Percentiles rank a stretch among this genome's conserved stretches.
phyloP scores from a whole-genome alignment of 2,113 vertebrate genomes.

The Malurus melanocephalus region DNA sequence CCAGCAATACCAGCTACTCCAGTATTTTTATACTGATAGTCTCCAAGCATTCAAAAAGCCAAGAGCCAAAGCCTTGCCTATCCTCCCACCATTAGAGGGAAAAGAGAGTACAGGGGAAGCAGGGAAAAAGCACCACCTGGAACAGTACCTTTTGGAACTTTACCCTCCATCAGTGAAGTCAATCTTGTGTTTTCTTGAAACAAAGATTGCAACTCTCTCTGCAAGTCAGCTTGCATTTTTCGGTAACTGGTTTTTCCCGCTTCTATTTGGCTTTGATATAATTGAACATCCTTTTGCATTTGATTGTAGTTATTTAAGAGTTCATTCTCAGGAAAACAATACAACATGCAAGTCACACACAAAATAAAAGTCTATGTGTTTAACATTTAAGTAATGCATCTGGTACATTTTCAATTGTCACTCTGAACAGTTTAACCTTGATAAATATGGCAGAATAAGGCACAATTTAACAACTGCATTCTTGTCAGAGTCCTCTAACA shows the following conservation, averaged over 20 bases:
- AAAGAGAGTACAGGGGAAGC: rapidly evolving
- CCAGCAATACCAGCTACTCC: not conserved
- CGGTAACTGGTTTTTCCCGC: slow-evolving; percentile 72
- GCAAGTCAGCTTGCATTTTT: slow-evolving; percentile 85
- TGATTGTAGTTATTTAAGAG: slow-evolving; percentile 64
- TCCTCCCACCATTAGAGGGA: not conserved
- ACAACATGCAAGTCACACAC: not conserved
- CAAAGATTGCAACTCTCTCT: slow-evolving; percentile 82
- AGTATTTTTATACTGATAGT: not conserved
- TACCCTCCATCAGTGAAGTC: slow-evolving; percentile 79
- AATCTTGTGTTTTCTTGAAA: slow-evolving; percentile 88
- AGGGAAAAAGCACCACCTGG: not conserved
- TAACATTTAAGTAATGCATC: not conserved
- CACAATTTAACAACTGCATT: not conserved
- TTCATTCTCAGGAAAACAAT: slow-evolving; percentile 54
- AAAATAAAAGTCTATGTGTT: not conserved
- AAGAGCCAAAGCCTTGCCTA: not conserved
- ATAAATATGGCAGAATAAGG: not conserved
- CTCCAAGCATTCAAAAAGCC: not conserved
- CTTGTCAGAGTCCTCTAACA: not conserved
- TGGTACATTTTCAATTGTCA: not conserved
- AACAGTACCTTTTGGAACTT: slow-evolving; percentile 84
- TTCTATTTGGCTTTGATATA: slow-evolving; percentile 74
- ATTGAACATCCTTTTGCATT: slow-evolving; percentile 76
- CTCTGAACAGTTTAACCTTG: not conserved